Base-by-base conservation (phyloP, 2,113 vertebrate species). In the Myiagra hebetior region DNA sequence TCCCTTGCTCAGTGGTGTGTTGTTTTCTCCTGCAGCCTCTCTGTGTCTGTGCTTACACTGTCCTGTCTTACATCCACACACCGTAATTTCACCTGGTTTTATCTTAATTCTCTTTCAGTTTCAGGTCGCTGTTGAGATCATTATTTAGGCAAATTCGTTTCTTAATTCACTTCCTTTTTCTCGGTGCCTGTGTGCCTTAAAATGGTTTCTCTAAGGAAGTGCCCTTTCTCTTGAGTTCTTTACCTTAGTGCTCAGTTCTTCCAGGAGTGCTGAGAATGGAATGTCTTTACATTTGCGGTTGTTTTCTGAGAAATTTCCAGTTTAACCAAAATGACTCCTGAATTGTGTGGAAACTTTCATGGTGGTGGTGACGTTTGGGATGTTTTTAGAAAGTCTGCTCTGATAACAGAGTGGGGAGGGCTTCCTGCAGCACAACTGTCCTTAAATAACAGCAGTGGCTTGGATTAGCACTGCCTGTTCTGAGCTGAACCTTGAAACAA, bases 401-500 rank as follows among this genome's bases (percentile, higher is more conserved):
- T 68, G 87, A 64, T 87, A 79, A 49, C 33, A 84, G 88, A 46
- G 16, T 1, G 17, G 82, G 92, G 75, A 93, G 63, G 46, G 62
- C 44, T 87, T 85, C 67, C 86, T 60, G 79, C 93, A 85, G 74
- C 92, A 76, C 52, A 18, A 8, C 47, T 39, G 50, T 46, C 68
- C 86, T 49, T 39, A 80, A 93, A 79, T 80, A 69, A 83, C 91
- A 76, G 9, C 42, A 0, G 35, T 9, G 69, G 1, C 78, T 56
- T 15, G 88, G 75, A 44, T 77, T 33, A 88, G 94, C 78, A 65
- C 74, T 28, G 81, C 13, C 70, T 85, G 69, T 64, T 56, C 92
- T 21, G 7, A 69, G 10, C 80, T 18, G n/a, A 52, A 2, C 62
- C 1, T 3, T 3, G 87, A 93, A 39, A 87, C 90, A 50, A 24